Evolutionary conservation across 2,888 invertebrate genomes (phyloP), one percentile per base, ranked within the genome.

Genomic region (Maniola hyperantus): DNA sequence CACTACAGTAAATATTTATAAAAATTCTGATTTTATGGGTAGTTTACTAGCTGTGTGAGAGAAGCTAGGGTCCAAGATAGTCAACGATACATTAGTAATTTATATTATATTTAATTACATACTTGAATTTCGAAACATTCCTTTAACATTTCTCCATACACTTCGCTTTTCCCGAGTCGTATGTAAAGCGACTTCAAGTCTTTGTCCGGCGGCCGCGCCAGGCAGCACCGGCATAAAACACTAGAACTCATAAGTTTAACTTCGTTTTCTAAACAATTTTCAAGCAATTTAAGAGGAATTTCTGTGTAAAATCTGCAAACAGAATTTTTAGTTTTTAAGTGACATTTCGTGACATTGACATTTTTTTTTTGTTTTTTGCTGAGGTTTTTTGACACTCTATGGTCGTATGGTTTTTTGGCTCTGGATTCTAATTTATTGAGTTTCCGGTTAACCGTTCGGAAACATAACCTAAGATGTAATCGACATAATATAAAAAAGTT

Each of bases 61-160:
- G 8, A 54, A 54, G 8, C 15, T 15, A 15, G 34, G n/a, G 51
- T 2, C 26, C 15, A 5, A n/a, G 54, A 13, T 54, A 15, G 8
- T 62, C 2, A 20, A 33, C 57, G 2, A 36, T 18, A 18, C 0
- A 48, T 50, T 11, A 51, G 6, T 20, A 11, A 51, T 6, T 44
- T 10, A 20, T 18, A 57, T 10, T 7, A 58, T 11, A 33, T 8
- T 5, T 39, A 61, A 20, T 61, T 70, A 74, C 66, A 85, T 86
- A 91, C 91, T 71, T 86, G 78, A 70, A 91, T 87, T 77, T 88
- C 87, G 70, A 89, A 91, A 81, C 91, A 91, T 74, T 91, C 88
- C 71, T 85, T 88, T 36, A 91, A 70, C 87, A 91, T 88, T 72
- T 89, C 88, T 42, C 81, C 81, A 68, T 87, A 91, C 54, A 88